These are phyloP conservation scores for Crotalus helleri DNA, from an alignment of 2,113 vertebrate genomes.

Conservation along the genomic window DNA sequence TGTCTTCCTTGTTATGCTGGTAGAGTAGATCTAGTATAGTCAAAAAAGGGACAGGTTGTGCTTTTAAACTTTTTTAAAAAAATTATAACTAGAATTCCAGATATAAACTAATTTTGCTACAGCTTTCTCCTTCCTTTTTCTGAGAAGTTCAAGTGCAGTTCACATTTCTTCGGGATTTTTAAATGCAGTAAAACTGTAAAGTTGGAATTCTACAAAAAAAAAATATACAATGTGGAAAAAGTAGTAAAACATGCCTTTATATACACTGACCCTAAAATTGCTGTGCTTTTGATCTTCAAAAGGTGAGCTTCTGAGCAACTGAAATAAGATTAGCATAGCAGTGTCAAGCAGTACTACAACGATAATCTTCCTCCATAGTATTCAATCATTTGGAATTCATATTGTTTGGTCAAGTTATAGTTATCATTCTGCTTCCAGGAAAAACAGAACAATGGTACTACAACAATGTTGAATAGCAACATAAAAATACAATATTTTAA, in stretches of 20 bases:
- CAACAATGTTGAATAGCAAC: background rate
- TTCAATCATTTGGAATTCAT: background rate
- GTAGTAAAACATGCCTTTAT: background rate
- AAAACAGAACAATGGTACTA: background rate
- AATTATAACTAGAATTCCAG: background rate
- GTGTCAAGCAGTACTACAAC: background rate
- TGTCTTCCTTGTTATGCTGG: background rate
- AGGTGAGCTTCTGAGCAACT: background rate
- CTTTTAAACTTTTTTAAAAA: background rate
- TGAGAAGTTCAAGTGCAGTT: background rate
- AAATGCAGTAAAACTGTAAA: background rate
- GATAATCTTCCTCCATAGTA: background rate
- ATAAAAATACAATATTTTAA: background rate
- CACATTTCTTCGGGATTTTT: background rate
- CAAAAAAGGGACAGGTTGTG: background rate
- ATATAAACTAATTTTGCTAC: background rate
- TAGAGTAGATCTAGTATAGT: background rate
- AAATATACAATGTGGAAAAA: background rate
- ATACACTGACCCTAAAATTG: background rate
- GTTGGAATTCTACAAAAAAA: background rate
- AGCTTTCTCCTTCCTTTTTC: background rate
- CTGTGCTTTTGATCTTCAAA: background rate
- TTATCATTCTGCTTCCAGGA: background rate
- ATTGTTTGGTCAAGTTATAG: background rate
- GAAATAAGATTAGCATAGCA: background rate